Percentiles rank a stretch among this genome's conserved stretches.
These are phyloP conservation scores for Ctenoplectra terminalis DNA, from an alignment of 1,140 invertebrate species.

Conservation along the genomic window DNA sequence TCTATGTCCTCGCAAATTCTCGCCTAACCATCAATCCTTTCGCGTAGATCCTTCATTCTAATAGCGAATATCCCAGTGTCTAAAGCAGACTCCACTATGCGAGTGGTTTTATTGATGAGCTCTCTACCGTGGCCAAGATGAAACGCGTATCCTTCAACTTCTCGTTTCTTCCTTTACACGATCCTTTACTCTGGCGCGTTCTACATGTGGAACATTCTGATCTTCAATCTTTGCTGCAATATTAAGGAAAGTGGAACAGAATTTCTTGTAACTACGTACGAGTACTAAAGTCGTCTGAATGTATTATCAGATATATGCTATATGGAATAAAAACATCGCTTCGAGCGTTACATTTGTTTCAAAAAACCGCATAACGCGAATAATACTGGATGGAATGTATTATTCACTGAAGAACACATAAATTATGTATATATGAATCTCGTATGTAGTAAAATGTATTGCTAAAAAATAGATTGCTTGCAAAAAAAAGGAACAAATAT, in stretches of 20 bases:
- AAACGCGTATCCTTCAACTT: constrained; percentile 28
- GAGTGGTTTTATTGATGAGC: constrained; percentile 22
- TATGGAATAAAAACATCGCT: too few relatives aligned
- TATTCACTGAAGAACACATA: too few relatives aligned
- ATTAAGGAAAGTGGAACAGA: background rate
- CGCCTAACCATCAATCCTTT: constrained; percentile 13
- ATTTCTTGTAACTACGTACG: background rate
- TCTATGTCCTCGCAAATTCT: constrained; percentile 17
- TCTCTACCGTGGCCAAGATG: constrained; percentile 4
- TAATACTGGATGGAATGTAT: too few relatives aligned
- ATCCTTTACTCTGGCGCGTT: constrained; percentile 8
- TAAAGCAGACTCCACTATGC: constrained; percentile 2
- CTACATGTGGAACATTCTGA: background rate
- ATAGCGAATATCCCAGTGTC: constrained; percentile 23
- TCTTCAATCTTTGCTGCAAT: constrained; percentile 3
- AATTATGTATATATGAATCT: too few relatives aligned
- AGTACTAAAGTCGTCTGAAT: background rate
- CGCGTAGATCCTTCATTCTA: constrained; percentile 22
- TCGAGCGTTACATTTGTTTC: too few relatives aligned
- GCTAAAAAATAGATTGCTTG: too few relatives aligned
- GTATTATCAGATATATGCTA: background rate
- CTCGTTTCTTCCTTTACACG: constrained; percentile 12
- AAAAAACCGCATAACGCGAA: too few relatives aligned
- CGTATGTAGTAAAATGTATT: too few relatives aligned
- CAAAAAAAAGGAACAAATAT: too few relatives aligned